A percentile compares a stretch with the other conserved stretches of the same genome.
Evolutionary conservation across 2,888 invertebrate species (phyloP).

Genomic region (Galeopsomyia nigrocyanea): DNA sequence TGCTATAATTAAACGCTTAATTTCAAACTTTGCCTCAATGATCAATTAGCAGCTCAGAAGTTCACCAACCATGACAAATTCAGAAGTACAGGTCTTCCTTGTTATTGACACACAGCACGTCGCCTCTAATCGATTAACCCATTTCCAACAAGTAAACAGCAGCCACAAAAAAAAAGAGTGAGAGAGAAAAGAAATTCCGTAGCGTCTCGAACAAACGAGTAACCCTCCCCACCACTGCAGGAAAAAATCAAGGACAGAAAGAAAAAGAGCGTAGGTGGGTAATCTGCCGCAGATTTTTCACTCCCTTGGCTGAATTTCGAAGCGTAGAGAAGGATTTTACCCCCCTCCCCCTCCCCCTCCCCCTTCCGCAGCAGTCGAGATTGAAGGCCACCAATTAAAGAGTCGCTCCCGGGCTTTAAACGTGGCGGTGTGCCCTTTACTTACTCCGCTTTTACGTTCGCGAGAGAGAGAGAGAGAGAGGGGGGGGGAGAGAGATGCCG

Average conservation of each 20-base stretch:
- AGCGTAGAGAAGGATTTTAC: not conserved
- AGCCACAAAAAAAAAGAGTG: too few species aligned
- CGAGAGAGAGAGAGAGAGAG: not conserved
- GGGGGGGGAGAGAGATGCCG: not conserved
- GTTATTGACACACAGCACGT: too few species aligned
- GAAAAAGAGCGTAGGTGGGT: not conserved
- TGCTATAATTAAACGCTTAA: too few species aligned
- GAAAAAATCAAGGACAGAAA: not conserved
- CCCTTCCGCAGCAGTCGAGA: not conserved
- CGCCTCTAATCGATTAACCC: too few species aligned
- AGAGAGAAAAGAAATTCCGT: not conserved
- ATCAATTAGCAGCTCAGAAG: too few species aligned
- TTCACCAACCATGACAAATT: too few species aligned
- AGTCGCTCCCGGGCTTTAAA: not conserved
- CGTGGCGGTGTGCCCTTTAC: too few species aligned
- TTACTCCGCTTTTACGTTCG: not conserved
- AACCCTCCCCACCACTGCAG: not conserved
- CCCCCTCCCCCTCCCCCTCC: too few species aligned
- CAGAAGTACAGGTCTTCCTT: too few species aligned
- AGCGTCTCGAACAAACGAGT: conserved; percentile 8
- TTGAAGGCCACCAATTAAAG: conserved; percentile 33
- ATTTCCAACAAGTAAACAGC: too few species aligned
- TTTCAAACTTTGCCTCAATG: too few species aligned
- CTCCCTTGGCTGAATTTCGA: conserved; percentile 20
- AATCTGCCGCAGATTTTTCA: conserved; percentile 31